Percentiles rank a stretch among this genome's conserved stretches.
Conservation (phyloP, 2,113 vertebrate species). For the Pipra filicauda region DNA sequence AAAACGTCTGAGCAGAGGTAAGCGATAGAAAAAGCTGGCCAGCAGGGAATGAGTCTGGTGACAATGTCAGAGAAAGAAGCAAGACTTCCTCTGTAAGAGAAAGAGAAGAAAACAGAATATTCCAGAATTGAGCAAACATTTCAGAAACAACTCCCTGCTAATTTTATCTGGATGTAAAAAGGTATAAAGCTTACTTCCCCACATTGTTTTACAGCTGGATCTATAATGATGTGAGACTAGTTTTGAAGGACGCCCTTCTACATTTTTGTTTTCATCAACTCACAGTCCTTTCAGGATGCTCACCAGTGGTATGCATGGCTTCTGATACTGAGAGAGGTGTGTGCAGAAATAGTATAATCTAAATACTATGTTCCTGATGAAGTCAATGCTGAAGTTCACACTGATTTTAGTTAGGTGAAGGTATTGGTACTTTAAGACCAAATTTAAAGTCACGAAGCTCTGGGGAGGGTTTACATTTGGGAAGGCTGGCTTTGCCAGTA, state of each 20-base stretch:
- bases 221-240: neutral
- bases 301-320: neutral
- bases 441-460: neutral
- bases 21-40: neutral
- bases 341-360: neutral
- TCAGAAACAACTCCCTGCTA: neutral
- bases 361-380: neutral
- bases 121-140: neutral
- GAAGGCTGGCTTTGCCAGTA: neutral
- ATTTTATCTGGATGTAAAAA: neutral
- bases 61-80: neutral
- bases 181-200: neutral
- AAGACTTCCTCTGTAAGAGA: neutral
- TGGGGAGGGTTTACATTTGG: neutral
- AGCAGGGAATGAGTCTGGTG: neutral
- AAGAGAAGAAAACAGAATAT: neutral
- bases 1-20: conserved; percentile 1
- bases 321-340: neutral
- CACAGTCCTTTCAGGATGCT: neutral
- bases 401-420: neutral
- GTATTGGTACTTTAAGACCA: neutral
- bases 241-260: neutral
- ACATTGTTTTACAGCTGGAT: neutral
- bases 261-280: neutral
- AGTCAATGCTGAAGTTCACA: neutral